A percentile compares a stretch with the other conserved stretches of the same genome.
phyloP scores from a whole-genome alignment of 2,113 vertebrate species.

The Pitta sordida region DNA sequence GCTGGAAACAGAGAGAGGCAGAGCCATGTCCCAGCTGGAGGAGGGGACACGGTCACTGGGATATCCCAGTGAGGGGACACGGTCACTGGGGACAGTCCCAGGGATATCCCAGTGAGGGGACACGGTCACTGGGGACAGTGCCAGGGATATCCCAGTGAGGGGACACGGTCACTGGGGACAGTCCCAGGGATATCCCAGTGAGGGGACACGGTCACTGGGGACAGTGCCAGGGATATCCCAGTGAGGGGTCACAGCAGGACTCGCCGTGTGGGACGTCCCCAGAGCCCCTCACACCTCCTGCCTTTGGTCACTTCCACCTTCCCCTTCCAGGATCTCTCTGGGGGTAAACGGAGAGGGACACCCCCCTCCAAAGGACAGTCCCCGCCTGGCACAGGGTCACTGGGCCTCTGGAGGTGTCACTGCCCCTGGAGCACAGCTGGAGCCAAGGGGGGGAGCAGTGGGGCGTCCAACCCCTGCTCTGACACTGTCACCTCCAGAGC shows the following conservation, averaged over 20 bases:
- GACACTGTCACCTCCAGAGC: background rate
- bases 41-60: rapidly evolving
- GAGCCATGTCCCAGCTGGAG: background rate
- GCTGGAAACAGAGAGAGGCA: conserved; percentile 69
- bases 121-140: too few relatives aligned
- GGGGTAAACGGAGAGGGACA: background rate
- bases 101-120: rapidly evolving
- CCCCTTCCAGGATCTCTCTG: background rate
- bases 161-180: rapidly evolving
- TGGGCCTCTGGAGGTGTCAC: background rate
- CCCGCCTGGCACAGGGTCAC: background rate
- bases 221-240: rapidly evolving
- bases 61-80: rapidly evolving
- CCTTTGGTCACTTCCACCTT: background rate
- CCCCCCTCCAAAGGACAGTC: background rate
- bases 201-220: too few relatives aligned
- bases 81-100: background rate
- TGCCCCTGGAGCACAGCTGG: rapidly evolving
- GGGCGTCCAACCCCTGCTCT: background rate
- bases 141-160: rapidly evolving
- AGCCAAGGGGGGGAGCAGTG: too few relatives aligned
- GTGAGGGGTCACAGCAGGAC: background rate
- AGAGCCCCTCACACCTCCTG: background rate
- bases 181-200: too few relatives aligned
- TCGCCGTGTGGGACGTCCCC: background rate